Evolutionary conservation across 2,888 invertebrate genomes (phyloP), one percentile per base, ranked within the genome.

Genomic region (Leptopilina myrica): DNA sequence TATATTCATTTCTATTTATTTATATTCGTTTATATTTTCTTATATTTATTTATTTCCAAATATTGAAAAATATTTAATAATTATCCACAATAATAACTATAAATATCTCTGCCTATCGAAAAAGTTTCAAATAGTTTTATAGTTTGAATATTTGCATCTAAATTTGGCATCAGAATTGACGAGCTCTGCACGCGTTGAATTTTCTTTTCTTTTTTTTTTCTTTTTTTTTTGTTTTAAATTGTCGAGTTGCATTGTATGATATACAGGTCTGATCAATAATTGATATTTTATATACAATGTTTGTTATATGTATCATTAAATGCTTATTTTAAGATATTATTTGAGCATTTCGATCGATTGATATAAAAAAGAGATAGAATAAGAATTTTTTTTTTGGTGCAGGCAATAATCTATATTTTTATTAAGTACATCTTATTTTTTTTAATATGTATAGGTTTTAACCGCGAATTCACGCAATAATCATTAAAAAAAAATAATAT

Each of bases 271-370:
- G 62, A 62, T 62, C 20, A 8, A 59, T 59, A 62, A 62, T 62
- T 62, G 62, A 62, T 62, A 62, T 20, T 62, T 62, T 20, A 62
- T 33, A 33, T 62, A 62, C 62, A 62, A 15, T 62, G 62, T 62
- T 15, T 20, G 62, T 62, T 62, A 62, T 20, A 8, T 62, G 62
- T 62, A 15, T 20, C 62, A 62, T 62, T 20, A 62, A 62, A 20
- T 62, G 59, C n/a, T n/a, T 59, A 62, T 15, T 62, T 62, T 62
- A 62, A 62, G 62, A 62, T 62, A 62, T 49, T 49, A 49, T 62
- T 62, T 62, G 15, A 62, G 20, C 15, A 62, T 62, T 62, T 62
- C 20, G 62, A 62, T 62, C 20, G n/a, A 62, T 20, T 8, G 62
- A 62, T 62, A 62, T 33, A 33, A 33, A 62, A 62, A 62, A 62